These are phyloP conservation scores for Crypturellus tataupa DNA, from an alignment of 2,797 vertebrate genomes.

Conservation along the genomic window DNA sequence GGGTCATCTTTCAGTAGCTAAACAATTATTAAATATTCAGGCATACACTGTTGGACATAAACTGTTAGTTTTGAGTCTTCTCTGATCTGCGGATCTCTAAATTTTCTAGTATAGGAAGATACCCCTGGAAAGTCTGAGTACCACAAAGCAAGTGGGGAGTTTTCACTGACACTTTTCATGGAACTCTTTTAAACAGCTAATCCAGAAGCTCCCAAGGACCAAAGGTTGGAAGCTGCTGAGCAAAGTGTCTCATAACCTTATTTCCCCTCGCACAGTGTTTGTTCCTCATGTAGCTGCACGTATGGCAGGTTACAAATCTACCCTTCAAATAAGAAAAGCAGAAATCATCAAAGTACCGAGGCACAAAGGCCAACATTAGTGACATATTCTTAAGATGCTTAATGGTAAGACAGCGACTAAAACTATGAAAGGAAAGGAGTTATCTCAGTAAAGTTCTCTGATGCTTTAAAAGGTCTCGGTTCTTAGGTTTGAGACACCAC, in stretches of 20 bases:
- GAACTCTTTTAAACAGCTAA: background rate
- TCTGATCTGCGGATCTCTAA: background rate
- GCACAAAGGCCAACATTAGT: background rate
- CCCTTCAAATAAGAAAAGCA: background rate
- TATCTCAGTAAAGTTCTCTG: background rate
- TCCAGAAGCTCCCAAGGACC: background rate
- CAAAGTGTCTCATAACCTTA: background rate
- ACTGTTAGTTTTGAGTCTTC: background rate
- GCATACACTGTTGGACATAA: accelerated
- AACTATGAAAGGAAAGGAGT: background rate
- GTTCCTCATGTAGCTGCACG: background rate
- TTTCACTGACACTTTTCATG: background rate
- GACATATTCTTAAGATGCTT: background rate
- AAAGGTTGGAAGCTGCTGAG: background rate
- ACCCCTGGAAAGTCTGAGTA: background rate
- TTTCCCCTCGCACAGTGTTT: background rate
- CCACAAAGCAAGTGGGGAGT: background rate
- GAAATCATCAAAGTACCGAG: background rate
- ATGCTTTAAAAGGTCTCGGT: background rate
- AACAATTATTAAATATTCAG: background rate
- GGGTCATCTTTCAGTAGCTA: background rate
- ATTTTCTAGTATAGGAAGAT: background rate
- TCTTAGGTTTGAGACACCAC: background rate
- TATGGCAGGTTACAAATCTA: background rate
- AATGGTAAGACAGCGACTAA: background rate